These are phyloP conservation scores for Mormyrus proboscirostris DNA, from an alignment of 2,797 vertebrate species.

Conservation along the genomic window DNA sequence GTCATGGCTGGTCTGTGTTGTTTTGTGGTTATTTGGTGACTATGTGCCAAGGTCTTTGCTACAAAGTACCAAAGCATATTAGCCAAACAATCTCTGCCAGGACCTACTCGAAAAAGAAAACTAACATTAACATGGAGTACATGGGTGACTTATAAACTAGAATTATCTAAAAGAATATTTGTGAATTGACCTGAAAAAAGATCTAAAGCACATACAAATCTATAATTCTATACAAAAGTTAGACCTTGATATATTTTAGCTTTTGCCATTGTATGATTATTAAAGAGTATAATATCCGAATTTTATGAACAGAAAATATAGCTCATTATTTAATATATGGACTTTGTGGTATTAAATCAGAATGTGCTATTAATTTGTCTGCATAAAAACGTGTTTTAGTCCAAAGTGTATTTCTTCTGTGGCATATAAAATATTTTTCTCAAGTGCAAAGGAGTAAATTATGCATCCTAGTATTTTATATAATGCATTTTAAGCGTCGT, in stretches of 20 bases:
- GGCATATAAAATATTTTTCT: not conserved
- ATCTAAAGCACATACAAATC: not conserved
- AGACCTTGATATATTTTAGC: not conserved
- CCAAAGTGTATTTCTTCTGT: not conserved
- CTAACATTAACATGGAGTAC: not conserved
- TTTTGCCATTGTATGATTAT: not conserved
- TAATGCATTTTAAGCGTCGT: not conserved
- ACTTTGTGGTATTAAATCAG: not conserved
- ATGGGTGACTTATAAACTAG: not conserved
- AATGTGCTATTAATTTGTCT: not conserved
- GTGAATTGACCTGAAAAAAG: not conserved
- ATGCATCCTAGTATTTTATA: not conserved
- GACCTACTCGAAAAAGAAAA: not conserved
- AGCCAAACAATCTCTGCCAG: not conserved
- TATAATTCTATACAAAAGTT: not conserved
- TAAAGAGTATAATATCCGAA: not conserved
- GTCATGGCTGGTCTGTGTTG: not conserved
- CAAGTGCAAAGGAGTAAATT: not conserved
- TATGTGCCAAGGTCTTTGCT: not conserved
- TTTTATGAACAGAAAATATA: not conserved
- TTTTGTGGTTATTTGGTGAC: not conserved
- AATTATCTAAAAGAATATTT: not conserved
- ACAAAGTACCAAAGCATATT: not conserved
- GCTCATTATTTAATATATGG: not conserved
- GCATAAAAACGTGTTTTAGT: not conserved